Base-by-base conservation (phyloP, 2,888 invertebrate species). In the Lamproptera curius region DNA sequence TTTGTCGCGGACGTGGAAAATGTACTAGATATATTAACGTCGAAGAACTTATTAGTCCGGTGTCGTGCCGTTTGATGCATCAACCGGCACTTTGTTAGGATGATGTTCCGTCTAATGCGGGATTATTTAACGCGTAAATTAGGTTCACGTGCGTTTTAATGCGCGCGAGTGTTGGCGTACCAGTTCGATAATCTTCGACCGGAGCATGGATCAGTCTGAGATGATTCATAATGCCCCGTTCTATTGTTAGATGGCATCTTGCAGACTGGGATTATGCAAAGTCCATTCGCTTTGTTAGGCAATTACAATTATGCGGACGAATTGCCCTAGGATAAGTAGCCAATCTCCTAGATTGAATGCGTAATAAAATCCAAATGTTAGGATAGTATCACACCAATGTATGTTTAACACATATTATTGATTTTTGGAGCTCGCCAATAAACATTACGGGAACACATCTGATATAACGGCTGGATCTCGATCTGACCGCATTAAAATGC, bases 61-160 rank as follows among this genome's bases (percentile, higher is more conserved):
- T 80, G 77, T 84, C 80, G 74, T 70, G 67, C 64, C 76, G 73
- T 80, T 82, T 82, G 83, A 84, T 80, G 78, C 80, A 80, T 76
- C 79, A 76, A 78, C 73, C 71, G 67, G 70, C 76, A 85, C 83
- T 83, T 83, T 84, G 84, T 84, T 81, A 76, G 73, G 70, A 69
- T 74, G 75, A 69, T n/a, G 71, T 71, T 61, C 59, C 66, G 57
- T 65, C 62, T 55, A 56, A 52, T n/a, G n/a, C n/a, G 55, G 65
- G 69, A 76, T 76, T 76, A 82, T 81, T 81, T 74, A 70, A 67
- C 68, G 58, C 70, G 85, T 81, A 85, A 87, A 87, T 86, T 85
- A 84, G 83, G 65, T 77, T 82, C 86, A 83, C 86, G 83, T 87
- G 85, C 75, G 72, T 85, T 84, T 82, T 86, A 87, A 86, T 87